Evolutionary conservation across 2,113 vertebrate genomes (phyloP).

Genomic region (Rhynchopsitta pachyrhyncha): DNA sequence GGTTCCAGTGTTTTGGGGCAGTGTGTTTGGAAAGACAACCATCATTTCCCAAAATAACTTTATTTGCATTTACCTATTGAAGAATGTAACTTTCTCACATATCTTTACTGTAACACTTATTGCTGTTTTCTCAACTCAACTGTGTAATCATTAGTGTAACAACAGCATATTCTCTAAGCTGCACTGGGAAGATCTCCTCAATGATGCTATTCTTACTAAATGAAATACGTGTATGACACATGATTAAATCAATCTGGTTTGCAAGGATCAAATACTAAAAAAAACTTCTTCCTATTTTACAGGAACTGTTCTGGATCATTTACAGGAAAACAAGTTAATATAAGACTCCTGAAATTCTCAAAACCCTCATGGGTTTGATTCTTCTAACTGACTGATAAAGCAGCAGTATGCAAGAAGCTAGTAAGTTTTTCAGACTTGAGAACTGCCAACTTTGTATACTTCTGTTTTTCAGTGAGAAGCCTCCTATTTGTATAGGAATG

Average conservation of each 20-base stretch:
- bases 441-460: not conserved
- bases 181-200: not conserved
- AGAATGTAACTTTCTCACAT: not conserved
- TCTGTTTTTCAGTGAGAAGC: not conserved
- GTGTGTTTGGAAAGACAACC: not conserved
- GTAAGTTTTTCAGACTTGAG: not conserved
- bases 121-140: not conserved
- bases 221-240: not conserved
- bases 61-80: not conserved
- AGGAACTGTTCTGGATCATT: not conserved
- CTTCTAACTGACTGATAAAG: not conserved
- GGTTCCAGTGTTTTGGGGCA: not conserved
- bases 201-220: not conserved
- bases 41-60: not conserved
- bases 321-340: not conserved
- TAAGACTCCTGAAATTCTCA: not conserved
- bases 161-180: not conserved
- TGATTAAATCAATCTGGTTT: not conserved
- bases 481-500: not conserved
- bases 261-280: not conserved
- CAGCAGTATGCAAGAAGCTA: not conserved
- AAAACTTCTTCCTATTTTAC: not conserved
- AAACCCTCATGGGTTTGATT: not conserved
- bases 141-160: not conserved
- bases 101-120: not conserved